phyloP scores from a whole-genome alignment of 2,888 invertebrate species.

The Hoplodrina ambigua region DNA sequence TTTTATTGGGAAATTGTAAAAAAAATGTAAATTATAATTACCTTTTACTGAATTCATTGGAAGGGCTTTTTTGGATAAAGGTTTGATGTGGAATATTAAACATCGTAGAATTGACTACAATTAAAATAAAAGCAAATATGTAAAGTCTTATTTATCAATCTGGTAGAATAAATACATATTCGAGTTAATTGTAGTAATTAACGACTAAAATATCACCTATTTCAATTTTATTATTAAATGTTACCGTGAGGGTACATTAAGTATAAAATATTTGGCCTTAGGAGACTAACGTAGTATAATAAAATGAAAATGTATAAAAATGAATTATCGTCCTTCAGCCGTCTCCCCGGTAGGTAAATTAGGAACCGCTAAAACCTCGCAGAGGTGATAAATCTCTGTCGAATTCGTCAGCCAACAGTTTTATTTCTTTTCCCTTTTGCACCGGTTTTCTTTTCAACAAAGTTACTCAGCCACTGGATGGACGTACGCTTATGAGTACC shows the following conservation, averaged over 20 bases:
- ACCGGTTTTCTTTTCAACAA: slow-evolving; percentile 76
- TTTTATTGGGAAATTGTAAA: slow-evolving; percentile 37
- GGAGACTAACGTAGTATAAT: slow-evolving; percentile 54
- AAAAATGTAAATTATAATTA: slow-evolving; percentile 32
- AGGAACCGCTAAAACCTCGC: slow-evolving; percentile 79
- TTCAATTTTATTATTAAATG: slow-evolving; percentile 30
- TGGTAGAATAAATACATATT: slow-evolving; percentile 3
- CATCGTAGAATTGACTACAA: slow-evolving; percentile 2
- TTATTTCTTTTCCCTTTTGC: slow-evolving; percentile 79
- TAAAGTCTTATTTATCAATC: slow-evolving; percentile 5
- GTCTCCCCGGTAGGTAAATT: slow-evolving; percentile 77
- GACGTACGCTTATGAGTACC: slow-evolving; percentile 53
- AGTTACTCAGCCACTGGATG: slow-evolving; percentile 71
- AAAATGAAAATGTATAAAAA: slow-evolving; percentile 68
- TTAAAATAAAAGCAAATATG: slow-evolving; percentile 9
- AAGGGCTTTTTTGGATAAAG: neutral
- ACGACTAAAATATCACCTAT: slow-evolving; percentile 6
- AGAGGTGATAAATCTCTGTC: slow-evolving; percentile 84
- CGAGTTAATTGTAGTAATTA: slow-evolving; percentile 21
- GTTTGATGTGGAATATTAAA: slow-evolving; percentile 14
- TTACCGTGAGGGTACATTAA: slow-evolving; percentile 14
- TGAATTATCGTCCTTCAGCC: slow-evolving; percentile 69
- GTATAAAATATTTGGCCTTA: slow-evolving; percentile 38
- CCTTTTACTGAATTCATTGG: slow-evolving; percentile 17
- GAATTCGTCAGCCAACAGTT: slow-evolving; percentile 84